Base-by-base conservation (phyloP, 2,797 vertebrate species). In the Rallus crepitans region DNA sequence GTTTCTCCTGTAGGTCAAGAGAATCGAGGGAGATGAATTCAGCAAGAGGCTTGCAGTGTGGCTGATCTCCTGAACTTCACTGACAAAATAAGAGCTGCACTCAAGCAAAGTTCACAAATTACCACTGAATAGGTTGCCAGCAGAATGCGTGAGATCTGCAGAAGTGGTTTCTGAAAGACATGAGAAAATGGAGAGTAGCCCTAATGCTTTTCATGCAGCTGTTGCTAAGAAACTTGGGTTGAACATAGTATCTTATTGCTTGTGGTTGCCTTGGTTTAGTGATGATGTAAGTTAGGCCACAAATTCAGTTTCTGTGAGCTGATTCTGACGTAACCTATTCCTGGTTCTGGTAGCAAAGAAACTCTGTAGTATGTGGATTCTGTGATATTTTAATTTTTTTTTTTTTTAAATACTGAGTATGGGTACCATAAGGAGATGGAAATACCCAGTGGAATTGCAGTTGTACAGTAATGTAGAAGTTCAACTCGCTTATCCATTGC, bases 201-300 rank as follows among this genome's bases (percentile, higher is more conserved):
- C 30, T 79, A 30, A 35, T 0, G 0, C 56, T 87, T 71, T 65
- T 75, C 24, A 15, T 68, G 31, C 20, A 66, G 63, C 37, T 72
- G 18, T 87, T 72, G 70, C 77, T 90, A 92, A 90, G 77, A 87
- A 79, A 35, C 27, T 87, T 71, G 2, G 6, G 56, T 30, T 12
- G 9, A 69, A 73, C 14, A 7, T 42, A 59, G 72, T 37, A 23
- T 64, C 23, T 33, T 87, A 84, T 83, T 50, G 83, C 94, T 61
- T 63, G 71, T 57, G 85, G 90, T 82, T 96, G 87, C 15, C 37
- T 84, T 82, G 77, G 59, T 31, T 84, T 88, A 63, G 66, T 24
- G 52, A 37, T 57, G 40, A 56, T 80, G 39, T 30, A 85, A 66
- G n/a, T 81, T 80, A 71, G 45, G 81, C 90, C 56, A 50, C 61